phyloP scores from a whole-genome alignment of 2,113 vertebrate species.

The Galeopterus variegatus region DNA sequence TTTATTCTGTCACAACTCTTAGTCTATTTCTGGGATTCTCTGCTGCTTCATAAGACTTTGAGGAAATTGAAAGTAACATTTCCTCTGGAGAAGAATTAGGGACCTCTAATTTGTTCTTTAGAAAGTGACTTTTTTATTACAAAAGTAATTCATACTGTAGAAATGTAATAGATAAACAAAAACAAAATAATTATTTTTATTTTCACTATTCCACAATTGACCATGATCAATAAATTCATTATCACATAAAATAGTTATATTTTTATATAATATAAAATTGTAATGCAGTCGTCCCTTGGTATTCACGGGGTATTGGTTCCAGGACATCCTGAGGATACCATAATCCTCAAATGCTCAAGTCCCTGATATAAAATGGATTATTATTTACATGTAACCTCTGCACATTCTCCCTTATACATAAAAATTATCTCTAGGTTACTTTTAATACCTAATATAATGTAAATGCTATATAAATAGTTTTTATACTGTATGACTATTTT shows the following conservation, averaged over 20 bases:
- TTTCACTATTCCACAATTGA: background rate
- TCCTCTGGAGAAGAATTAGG: background rate
- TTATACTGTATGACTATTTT: background rate
- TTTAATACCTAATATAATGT: background rate
- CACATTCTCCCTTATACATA: background rate
- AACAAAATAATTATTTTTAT: slow-evolving; percentile 15
- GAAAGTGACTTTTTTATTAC: slow-evolving; percentile 32
- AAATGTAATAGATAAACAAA: background rate
- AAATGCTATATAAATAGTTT: background rate
- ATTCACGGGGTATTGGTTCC: background rate
- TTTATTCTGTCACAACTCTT: background rate
- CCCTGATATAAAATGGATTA: background rate
- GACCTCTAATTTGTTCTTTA: background rate
- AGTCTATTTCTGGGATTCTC: background rate
- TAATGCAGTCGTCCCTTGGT: background rate
- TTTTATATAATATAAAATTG: background rate
- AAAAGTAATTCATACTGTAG: background rate
- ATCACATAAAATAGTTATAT: background rate
- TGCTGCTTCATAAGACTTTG: background rate
- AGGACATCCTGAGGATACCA: background rate
- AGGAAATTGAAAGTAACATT: slow-evolving; percentile 18
- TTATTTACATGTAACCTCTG: background rate
- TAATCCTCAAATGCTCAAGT: background rate
- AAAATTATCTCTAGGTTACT: background rate
- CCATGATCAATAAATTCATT: background rate